Base-by-base conservation (phyloP, 1,140 invertebrate species). In the Psilanteris sp. region DNA sequence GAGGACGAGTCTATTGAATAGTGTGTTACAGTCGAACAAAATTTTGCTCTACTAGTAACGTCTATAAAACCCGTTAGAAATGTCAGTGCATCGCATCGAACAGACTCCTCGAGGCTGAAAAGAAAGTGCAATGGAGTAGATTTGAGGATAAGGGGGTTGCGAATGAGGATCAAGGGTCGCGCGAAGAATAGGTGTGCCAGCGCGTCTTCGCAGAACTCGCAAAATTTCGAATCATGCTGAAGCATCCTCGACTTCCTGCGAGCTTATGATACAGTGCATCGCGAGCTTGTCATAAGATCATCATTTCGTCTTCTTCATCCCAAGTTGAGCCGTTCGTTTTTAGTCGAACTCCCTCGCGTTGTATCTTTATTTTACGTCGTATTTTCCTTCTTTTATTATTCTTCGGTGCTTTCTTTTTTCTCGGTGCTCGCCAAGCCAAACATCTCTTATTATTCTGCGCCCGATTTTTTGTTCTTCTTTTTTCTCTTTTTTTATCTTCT, bases 1-100 rank as follows among this genome's bases (percentile, higher is more conserved):
- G 62, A 70, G 59, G 59, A 54, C 39, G 71, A 66, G 34, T 70
- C 50, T 39, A 68, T 71, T 54, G 73, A 78, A n/a, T n/a, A 74
- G 64, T 70, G 62, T 59, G 70, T 70, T 70, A 74, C 70, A 70
- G 62, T 68, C 16, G 39, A 46, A 52, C 29, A 70, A 61, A 73
- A 70, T 46, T 73, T 59, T 37, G 10, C 43, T 31, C 24, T 27
- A 26, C 39, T 37, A 24, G 39, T 32, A 37, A 37, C 64, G 66
- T 68, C 37, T 27, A 78, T 74, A 71, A 78, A 78, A 67, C 34
- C 32, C 54, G 66, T 71, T 66, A 67, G 64, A 70, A 68, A 74
- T 77, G 68, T 50, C 44, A 59, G 41, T 39, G 55, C 64, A 44
- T 29, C 39, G 16, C 48, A 68, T 73, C 57, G 57, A 68, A 57